Conservation (phyloP, 2,797 vertebrate genomes). For the Glossophaga mutica region DNA sequence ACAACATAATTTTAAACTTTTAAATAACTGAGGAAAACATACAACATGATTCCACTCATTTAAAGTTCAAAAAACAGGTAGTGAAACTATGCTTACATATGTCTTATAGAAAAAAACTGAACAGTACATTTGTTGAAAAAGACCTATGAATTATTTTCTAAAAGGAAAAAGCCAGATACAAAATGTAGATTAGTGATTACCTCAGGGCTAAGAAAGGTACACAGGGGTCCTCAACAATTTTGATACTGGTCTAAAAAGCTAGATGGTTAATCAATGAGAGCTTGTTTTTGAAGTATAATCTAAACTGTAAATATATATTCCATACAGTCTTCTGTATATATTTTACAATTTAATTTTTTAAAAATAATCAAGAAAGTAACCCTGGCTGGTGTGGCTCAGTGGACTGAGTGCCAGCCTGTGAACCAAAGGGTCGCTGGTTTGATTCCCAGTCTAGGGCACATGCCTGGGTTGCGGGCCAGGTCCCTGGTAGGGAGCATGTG, state of each 20-base stretch:
- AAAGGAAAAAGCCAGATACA: background rate
- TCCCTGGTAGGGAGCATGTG: too few species aligned
- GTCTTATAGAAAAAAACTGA: conserved; percentile 24
- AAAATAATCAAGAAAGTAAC: too few species aligned
- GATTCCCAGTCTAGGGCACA: too few species aligned
- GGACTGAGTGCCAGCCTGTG: too few species aligned
- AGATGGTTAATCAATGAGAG: background rate
- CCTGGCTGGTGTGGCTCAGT: too few species aligned
- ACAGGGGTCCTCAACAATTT: background rate
- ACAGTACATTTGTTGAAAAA: conserved; percentile 26
- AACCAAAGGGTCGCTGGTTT: too few species aligned
- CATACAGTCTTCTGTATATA: background rate
- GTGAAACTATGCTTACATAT: background rate
- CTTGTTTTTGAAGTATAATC: background rate
- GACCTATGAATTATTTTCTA: background rate
- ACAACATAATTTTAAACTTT: conserved; percentile 35
- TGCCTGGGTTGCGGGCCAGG: too few species aligned
- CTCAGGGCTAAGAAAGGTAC: background rate
- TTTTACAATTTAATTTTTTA: conserved; percentile 6
- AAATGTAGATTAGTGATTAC: background rate
- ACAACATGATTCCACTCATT: background rate
- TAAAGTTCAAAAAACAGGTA: background rate
- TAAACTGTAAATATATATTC: background rate
- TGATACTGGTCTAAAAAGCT: background rate
- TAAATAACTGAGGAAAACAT: background rate